Percentiles rank a stretch among this genome's conserved stretches.
These are phyloP conservation scores for Poecilobothrus nobilitatus DNA, from an alignment of 2,888 invertebrate species.

Conservation along the genomic window DNA sequence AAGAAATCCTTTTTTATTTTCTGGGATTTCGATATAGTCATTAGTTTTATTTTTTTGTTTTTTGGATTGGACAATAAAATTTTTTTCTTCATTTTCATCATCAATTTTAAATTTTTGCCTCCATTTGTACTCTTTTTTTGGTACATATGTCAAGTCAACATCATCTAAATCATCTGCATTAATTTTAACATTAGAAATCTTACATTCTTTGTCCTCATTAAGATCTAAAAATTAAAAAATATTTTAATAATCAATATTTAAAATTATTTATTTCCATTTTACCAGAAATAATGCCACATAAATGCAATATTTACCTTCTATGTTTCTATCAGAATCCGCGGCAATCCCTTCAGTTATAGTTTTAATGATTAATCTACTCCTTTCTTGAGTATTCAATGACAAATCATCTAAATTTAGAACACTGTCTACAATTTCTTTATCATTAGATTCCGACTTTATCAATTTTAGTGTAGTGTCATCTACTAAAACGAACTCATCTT, in stretches of 20 bases:
- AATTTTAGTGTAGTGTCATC: constrained; percentile 26
- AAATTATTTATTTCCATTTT: too few species aligned
- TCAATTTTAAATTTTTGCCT: constrained; percentile 38
- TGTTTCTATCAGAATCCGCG: neutral
- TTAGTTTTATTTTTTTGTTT: too few species aligned
- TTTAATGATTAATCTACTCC: constrained; percentile 10
- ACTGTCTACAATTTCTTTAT: constrained; percentile 33
- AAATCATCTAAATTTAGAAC: constrained; percentile 23
- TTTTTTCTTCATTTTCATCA: constrained; percentile 28
- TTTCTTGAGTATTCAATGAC: constrained; percentile 34
- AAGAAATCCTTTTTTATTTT: too few species aligned
- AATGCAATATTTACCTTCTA: too few species aligned
- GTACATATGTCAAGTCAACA: constrained; percentile 37
- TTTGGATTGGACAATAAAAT: too few species aligned
- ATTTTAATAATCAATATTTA: too few species aligned
- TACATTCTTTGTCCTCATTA: neutral
- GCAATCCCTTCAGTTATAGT: neutral
- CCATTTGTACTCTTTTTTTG: constrained; percentile 41
- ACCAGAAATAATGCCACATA: too few species aligned
- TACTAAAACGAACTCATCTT: constrained; percentile 33
- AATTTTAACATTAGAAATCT: neutral
- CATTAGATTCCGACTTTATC: constrained; percentile 15
- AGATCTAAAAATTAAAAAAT: neutral
- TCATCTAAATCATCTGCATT: constrained; percentile 21
- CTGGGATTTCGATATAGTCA: too few species aligned